These are phyloP conservation scores for Macrocentrus cingulum DNA, from an alignment of 1,140 invertebrate species.

Conservation along the genomic window DNA sequence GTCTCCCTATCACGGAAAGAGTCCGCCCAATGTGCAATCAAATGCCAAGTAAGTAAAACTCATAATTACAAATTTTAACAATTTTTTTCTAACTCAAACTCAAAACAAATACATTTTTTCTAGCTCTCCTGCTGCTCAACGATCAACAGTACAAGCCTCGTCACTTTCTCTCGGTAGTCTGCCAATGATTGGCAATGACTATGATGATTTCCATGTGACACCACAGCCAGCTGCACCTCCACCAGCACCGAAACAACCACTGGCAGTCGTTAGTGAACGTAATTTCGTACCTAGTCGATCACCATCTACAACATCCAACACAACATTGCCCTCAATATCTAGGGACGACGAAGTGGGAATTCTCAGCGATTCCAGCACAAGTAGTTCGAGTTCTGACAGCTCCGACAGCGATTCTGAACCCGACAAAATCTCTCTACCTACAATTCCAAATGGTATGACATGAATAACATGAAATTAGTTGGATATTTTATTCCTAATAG, in stretches of 20 bases:
- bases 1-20: constrained; percentile 59
- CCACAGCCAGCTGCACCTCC: constrained; percentile 34
- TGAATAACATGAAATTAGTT: constrained; percentile 16
- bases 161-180: constrained; percentile 67
- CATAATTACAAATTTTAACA: not conserved
- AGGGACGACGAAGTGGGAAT: constrained; percentile 34
- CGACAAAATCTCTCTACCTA: constrained; percentile 32
- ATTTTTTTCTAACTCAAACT: not conserved
- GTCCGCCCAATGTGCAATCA: constrained; percentile 51
- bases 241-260: constrained; percentile 28
- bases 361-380: constrained; percentile 50
- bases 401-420: constrained; percentile 51
- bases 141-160: constrained; percentile 60
- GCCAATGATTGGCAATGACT: constrained; percentile 73
- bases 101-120: constrained; percentile 12
- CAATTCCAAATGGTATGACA: constrained; percentile 36
- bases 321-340: constrained; percentile 29
- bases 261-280: constrained; percentile 14
- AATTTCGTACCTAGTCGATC: constrained; percentile 17
- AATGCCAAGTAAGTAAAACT: constrained; percentile 51
- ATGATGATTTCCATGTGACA: constrained; percentile 55
- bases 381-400: constrained; percentile 50
- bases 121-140: constrained; percentile 63
- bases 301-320: not conserved
- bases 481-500: constrained; percentile 13